phyloP scores from a whole-genome alignment of 2,113 vertebrate species.

The Motacilla alba region DNA sequence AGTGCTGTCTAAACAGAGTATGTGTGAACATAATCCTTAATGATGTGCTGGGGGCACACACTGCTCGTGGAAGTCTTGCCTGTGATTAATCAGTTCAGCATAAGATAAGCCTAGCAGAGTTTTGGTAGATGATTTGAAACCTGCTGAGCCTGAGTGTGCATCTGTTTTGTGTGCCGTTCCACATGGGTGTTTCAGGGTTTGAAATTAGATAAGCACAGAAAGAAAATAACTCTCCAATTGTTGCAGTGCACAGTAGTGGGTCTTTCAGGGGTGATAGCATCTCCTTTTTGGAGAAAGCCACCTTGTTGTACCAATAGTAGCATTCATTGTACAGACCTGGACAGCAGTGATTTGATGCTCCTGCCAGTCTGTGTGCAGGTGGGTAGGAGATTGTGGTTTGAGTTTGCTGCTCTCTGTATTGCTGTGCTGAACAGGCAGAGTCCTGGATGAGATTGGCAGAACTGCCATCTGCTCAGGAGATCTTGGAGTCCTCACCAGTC shows the following conservation, averaged over 20 bases:
- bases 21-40: slow-evolving; percentile 5
- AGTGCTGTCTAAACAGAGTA: not conserved
- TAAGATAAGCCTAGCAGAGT: not conserved
- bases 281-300: not conserved
- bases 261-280: not conserved
- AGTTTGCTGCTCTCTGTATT: not conserved
- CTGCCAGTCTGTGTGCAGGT: not conserved
- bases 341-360: not conserved
- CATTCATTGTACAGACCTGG: not conserved
- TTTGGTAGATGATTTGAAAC: rapidly evolving
- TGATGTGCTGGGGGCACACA: not conserved
- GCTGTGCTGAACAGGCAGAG: not conserved
- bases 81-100: slow-evolving; percentile 18
- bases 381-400: not conserved
- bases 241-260: not conserved
- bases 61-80: not conserved
- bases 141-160: not conserved
- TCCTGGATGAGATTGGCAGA: not conserved
- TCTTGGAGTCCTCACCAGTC: not conserved
- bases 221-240: not conserved
- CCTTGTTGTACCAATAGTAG: not conserved
- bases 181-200: not conserved
- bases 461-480: not conserved
- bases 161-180: not conserved
- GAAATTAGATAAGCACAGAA: not conserved